phyloP scores from a whole-genome alignment of 2,113 vertebrate species.

The Eurystomus gularis region DNA sequence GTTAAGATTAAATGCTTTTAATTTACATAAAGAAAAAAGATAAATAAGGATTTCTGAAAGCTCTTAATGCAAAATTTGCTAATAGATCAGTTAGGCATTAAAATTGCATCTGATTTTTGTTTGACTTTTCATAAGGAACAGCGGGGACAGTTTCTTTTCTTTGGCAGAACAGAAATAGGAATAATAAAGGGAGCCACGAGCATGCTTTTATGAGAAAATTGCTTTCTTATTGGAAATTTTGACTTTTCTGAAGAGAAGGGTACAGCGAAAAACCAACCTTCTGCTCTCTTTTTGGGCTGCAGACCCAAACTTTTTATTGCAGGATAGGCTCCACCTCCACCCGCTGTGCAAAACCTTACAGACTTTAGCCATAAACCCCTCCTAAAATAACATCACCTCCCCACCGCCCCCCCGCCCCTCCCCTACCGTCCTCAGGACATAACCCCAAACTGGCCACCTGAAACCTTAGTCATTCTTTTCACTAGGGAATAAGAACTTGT shows the following conservation, averaged over 20 bases:
- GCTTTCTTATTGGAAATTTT: neutral
- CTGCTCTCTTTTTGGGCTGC: too few species aligned
- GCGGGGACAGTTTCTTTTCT: neutral
- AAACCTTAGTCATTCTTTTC: neutral
- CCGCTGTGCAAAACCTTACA: rapidly evolving
- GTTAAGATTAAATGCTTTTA: neutral
- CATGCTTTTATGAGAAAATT: neutral
- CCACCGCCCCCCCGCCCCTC: neutral
- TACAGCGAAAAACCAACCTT: neutral
- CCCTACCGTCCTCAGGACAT: neutral
- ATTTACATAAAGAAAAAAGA: neutral
- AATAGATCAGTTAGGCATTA: neutral
- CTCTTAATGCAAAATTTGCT: neutral
- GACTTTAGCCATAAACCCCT: too few species aligned
- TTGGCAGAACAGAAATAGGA: neutral
- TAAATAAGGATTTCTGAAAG: neutral
- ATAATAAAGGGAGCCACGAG: neutral
- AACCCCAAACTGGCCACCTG: neutral
- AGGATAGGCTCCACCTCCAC: too few species aligned
- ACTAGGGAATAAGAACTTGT: neutral
- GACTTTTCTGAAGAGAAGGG: neutral
- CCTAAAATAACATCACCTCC: neutral
- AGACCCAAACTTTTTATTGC: neutral
- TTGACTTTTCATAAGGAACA: neutral
- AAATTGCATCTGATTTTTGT: neutral